Evolutionary conservation across 2,888 invertebrate species (phyloP), one percentile per base, ranked within the genome.

Genomic region (Tiliacea citrago): DNA sequence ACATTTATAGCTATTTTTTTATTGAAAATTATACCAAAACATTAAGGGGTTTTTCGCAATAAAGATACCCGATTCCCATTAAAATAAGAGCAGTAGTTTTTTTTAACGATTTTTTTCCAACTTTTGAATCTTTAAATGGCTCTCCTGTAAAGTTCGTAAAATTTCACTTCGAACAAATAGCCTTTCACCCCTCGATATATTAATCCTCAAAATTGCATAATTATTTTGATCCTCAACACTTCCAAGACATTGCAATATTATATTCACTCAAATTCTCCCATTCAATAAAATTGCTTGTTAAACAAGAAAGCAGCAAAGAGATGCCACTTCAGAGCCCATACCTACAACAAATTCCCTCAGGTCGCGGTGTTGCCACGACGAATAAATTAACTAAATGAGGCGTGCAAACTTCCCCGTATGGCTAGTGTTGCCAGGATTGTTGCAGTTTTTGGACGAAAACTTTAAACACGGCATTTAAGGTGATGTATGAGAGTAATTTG

Each of bases 301-400:
- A 77, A 63, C 82, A 77, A 77, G 78, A 70, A 47, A 76, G 47
- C 42, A 45, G 55, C 53, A 81, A 73, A 75, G 63, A 84, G 70
- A 77, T 60, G 58, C 72, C 77, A 47, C 77, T 81, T 72, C 35
- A 57, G 78, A 69, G 61, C 67, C 53, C 73, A 53, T 77, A 60
- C 73, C 45, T 68, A 55, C 65, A 58, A 49, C 79, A 85, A 78
- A 85, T 78, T 74, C 85, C 83, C 74, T 13, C 60, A 73, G 68
- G 79, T 68, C 73, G 68, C 70, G 67, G 68, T 57, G 63, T 65
- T 57, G 81, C 85, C 68, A 77, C 73, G 79, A 70, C 83, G 85
- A 85, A 83, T 83, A 85, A 85, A 83, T 83, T 83, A 85, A 83
- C 83, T 85, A 83, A 83, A 83, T 85, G 83, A 85, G 83, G 78